These are phyloP conservation scores for Aphaenogaster floridana DNA, from an alignment of 1,140 invertebrate genomes.

Conservation along the genomic window DNA sequence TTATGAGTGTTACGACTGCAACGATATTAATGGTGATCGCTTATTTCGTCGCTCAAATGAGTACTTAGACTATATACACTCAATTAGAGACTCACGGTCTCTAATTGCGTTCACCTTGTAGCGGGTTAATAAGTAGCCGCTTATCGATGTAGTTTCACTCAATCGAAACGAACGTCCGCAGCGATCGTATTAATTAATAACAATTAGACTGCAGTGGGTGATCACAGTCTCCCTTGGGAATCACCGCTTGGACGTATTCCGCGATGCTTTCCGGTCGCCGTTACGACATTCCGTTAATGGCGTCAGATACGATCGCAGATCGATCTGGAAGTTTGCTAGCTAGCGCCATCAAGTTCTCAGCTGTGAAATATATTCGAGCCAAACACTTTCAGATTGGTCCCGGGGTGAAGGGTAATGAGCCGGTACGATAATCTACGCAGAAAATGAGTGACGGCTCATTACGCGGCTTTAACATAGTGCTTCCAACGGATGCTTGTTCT, in stretches of 20 bases:
- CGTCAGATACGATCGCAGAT: constrained; percentile 54
- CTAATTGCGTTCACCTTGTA: constrained; percentile 70
- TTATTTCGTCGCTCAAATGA: constrained; percentile 21
- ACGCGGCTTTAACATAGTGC: constrained; percentile 37
- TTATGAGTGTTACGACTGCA: not conserved
- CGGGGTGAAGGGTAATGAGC: constrained; percentile 71
- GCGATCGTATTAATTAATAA: constrained; percentile 66
- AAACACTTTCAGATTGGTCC: constrained; percentile 41
- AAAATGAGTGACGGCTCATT: constrained; percentile 72
- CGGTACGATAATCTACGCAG: constrained; percentile 59
- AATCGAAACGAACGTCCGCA: constrained; percentile 23
- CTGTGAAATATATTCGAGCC: constrained; percentile 41
- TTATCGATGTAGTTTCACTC: constrained; percentile 52
- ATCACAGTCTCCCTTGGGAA: not conserved
- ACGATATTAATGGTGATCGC: constrained; percentile 46
- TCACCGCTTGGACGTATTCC: not conserved
- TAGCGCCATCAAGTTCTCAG: constrained; percentile 39
- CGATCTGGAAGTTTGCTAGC: constrained; percentile 30
- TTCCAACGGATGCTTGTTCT: constrained; percentile 56
- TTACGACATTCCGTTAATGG: constrained; percentile 52
- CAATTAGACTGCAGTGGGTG: constrained; percentile 7
- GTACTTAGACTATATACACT: constrained; percentile 45
- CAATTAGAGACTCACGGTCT: constrained; percentile 63
- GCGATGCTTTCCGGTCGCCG: constrained; percentile 3
- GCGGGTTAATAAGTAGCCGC: constrained; percentile 45